Evolutionary conservation across 1,140 invertebrate genomes (phyloP), one percentile per base, ranked within the genome.

Genomic region (Aphelinus certus): DNA sequence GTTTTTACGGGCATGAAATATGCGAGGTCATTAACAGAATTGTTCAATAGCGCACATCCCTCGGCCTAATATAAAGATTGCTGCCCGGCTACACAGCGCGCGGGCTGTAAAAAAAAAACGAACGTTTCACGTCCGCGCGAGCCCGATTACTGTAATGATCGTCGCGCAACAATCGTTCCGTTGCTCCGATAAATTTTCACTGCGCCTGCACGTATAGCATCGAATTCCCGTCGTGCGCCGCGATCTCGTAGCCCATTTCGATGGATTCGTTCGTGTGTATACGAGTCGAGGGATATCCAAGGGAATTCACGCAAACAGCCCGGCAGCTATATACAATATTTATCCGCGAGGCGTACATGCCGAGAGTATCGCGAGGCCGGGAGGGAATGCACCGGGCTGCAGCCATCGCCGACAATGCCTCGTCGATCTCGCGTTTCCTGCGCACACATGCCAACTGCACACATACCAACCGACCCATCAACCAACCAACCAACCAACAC

Each of bases 11-110:
- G 58, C 67, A 58, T 42, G 51, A 70, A 75, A 62, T 74, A 74
- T 74, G 72, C 61, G 62, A 71, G 55, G 67, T 75, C 73, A 75
- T 71, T 65, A 64, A 62, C 49, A 61, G 65, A 73, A 73, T 67
- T 68, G 57, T 73, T 73, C 63, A 51, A 65, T 72, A 65, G 63
- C 45, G 55, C 61, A 65, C 26, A 26, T 26, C 26, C 66, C 51
- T 71, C 46, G 56, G 51, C 55, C 70, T 71, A 71, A 71, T 71
- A 63, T 71, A 71, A 71, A 58, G 62, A 73, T 73, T 73, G 71
- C 9, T 53, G 51, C 9, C 51, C 9, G 51, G 51, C 51, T 53
- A 53, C 55, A 66, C 46, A 62, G 55, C 61, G 43, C 7, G 26
- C 49, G n/a, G 43, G 68, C 68, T 57, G 60, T 71, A 71, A 71